These are phyloP conservation scores for Deroplatys truncata DNA, from an alignment of 2,888 invertebrate genomes.

Conservation along the genomic window DNA sequence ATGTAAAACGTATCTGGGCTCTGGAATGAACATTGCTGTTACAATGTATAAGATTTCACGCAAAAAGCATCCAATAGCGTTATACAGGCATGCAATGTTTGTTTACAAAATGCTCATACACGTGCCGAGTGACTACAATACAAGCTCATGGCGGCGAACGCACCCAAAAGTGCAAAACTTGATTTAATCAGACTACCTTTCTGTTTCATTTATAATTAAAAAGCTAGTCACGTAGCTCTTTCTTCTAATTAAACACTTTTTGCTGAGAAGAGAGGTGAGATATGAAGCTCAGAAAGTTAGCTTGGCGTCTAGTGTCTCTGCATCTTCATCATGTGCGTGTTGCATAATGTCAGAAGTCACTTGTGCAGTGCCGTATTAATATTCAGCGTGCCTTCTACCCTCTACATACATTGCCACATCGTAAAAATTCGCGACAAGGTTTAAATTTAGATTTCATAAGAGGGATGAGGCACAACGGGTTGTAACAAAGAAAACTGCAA, in stretches of 20 bases:
- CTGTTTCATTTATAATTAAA: not conserved
- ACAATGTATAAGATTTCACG: no score
- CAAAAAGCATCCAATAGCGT: no score
- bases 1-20: no score
- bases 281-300: not conserved
- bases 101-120: no score
- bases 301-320: no score
- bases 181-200: not conserved
- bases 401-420: not conserved
- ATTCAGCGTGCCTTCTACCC: not conserved
- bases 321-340: not conserved
- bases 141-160: no score
- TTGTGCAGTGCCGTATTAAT: not conserved
- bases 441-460: conserved; percentile 7
- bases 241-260: not conserved
- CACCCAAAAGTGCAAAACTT: not conserved
- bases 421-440: conserved; percentile 6
- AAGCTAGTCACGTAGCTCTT: not conserved
- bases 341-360: not conserved
- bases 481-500: not conserved
- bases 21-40: no score
- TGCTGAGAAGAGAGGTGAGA: not conserved
- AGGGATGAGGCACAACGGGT: not conserved
- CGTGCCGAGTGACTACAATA: no score
- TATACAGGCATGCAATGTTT: no score